A percentile compares a stretch with the other conserved stretches of the same genome.
Evolutionary conservation across 2,888 invertebrate genomes (phyloP).

Genomic region (Baccha elongata): DNA sequence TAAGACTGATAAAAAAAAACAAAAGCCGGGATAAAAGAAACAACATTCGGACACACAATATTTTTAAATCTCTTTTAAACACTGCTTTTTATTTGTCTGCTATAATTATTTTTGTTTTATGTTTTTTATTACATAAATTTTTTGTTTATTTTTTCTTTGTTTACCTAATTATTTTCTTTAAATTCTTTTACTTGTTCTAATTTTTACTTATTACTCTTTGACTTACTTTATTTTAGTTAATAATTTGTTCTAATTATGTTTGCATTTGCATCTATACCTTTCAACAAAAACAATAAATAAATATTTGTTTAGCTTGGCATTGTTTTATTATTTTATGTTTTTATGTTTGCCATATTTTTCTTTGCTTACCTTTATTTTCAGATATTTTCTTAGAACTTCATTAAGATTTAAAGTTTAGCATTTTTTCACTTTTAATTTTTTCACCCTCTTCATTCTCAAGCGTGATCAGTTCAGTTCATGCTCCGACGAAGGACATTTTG

Average conservation of each 20-base stretch:
- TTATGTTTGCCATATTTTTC: not conserved
- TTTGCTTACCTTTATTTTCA: too few species aligned
- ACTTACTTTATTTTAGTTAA: not conserved
- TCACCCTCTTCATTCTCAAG: too few species aligned
- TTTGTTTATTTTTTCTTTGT: slow-evolving; percentile 10
- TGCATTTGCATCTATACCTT: not conserved
- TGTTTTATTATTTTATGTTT: not conserved
- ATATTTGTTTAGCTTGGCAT: not conserved
- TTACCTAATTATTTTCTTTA: not conserved
- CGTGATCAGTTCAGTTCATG: too few species aligned
- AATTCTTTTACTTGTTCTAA: not conserved
- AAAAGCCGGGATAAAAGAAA: slow-evolving; percentile 4
- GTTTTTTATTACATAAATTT: slow-evolving; percentile 18
- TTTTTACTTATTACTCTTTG: not conserved
- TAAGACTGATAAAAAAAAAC: slow-evolving; percentile 58
- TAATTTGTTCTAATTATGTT: not conserved
- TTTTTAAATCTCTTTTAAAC: not conserved
- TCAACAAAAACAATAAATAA: slow-evolving; percentile 3
- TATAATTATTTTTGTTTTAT: not conserved
- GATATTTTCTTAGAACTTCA: not conserved
- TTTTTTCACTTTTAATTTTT: not conserved
- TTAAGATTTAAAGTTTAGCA: not conserved
- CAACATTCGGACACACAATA: too few species aligned
- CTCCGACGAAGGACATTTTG: too few species aligned
- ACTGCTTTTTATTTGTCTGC: slow-evolving; percentile 4